These are phyloP conservation scores for Auanema freiburgensis DNA, from an alignment of 2,888 invertebrate genomes.

Conservation along the genomic window DNA sequence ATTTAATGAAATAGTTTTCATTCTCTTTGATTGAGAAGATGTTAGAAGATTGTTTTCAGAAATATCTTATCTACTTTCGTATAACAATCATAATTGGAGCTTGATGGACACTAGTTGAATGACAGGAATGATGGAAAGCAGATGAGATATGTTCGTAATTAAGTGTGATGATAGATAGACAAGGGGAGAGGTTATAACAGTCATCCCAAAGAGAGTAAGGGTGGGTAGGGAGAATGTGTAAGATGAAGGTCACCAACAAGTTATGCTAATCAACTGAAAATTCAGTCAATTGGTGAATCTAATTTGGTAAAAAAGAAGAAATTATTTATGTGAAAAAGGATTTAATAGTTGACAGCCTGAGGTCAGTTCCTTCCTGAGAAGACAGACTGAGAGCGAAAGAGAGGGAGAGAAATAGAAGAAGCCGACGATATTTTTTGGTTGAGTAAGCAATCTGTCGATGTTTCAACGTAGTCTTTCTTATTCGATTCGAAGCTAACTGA, in stretches of 20 bases:
- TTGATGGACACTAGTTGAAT: too few relatives aligned
- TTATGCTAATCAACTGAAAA: slow-evolving; percentile 1
- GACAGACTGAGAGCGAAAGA: not conserved
- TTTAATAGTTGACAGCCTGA: not conserved
- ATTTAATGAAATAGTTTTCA: too few relatives aligned
- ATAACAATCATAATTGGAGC: too few relatives aligned
- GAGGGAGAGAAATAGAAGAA: slow-evolving; percentile 6
- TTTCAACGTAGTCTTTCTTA: not conserved
- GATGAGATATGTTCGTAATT: too few relatives aligned
- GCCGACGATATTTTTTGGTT: not conserved
- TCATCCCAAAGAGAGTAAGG: slow-evolving; percentile 1
- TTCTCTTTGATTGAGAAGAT: too few relatives aligned
- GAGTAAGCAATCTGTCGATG: slow-evolving; percentile 4
- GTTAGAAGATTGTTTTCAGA: too few relatives aligned
- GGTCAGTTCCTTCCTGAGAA: not conserved
- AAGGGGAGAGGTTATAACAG: too few relatives aligned
- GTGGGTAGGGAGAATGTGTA: not conserved
- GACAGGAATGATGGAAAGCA: too few relatives aligned
- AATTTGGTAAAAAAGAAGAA: not conserved
- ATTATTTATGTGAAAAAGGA: not conserved
- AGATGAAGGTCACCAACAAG: too few relatives aligned
- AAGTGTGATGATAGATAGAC: too few relatives aligned
- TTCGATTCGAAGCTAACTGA: slow-evolving; percentile 1
- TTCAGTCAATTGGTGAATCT: not conserved
- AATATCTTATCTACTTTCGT: too few relatives aligned